These are phyloP conservation scores for Pempheris klunzingeri DNA, from an alignment of 2,797 vertebrate species.

Conservation along the genomic window DNA sequence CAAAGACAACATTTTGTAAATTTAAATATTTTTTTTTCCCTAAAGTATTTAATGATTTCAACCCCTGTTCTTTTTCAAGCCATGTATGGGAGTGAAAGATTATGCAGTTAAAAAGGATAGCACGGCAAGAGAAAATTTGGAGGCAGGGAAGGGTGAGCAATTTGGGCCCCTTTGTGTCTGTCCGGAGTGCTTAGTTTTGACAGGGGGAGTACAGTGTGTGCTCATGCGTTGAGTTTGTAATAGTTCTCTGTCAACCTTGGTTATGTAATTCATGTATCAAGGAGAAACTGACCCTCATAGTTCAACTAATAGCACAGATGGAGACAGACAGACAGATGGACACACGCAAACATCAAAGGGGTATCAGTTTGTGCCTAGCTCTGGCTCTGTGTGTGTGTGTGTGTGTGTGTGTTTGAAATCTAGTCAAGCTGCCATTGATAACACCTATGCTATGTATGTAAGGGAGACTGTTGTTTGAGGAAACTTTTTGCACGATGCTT, in stretches of 20 bases:
- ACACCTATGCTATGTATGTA: conserved; percentile 9
- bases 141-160: conserved; percentile 27
- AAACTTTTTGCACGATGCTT: neutral
- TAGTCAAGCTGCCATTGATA: conserved; percentile 26
- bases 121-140: conserved; percentile 23
- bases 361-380: conserved; percentile 56
- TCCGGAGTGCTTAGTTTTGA: conserved; percentile 65
- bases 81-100: conserved; percentile 63
- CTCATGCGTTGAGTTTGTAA: conserved; percentile 62
- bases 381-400: conserved; percentile 11
- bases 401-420: neutral
- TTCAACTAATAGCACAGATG: conserved; percentile 58
- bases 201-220: conserved; percentile 49
- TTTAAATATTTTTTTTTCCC: neutral
- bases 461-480: conserved; percentile 20
- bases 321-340: conserved; percentile 59
- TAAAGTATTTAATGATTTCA: conserved; percentile 5
- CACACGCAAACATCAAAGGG: conserved; percentile 64
- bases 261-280: conserved; percentile 76
- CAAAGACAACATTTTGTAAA: conserved; percentile 23
- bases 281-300: conserved; percentile 67
- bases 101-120: conserved; percentile 21
- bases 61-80: conserved; percentile 47
- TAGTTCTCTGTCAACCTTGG: conserved; percentile 64
- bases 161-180: conserved; percentile 46